These are phyloP conservation scores for Zapus hudsonius DNA, from an alignment of 2,113 vertebrate genomes.

Conservation along the genomic window DNA sequence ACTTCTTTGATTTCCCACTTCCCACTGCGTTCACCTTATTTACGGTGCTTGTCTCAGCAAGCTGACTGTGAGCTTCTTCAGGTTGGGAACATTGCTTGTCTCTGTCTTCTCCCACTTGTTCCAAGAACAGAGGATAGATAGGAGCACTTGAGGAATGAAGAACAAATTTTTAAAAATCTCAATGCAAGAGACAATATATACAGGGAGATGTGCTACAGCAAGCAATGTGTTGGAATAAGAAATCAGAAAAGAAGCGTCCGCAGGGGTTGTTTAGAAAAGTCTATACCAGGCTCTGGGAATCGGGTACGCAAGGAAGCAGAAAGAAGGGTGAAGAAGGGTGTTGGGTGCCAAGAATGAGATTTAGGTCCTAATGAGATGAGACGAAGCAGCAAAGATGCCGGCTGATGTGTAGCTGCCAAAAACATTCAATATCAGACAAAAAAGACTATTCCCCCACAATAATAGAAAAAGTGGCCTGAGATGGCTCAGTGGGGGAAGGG, in stretches of 20 bases:
- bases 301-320: background rate
- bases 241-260: background rate
- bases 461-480: too few relatives aligned
- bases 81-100: background rate
- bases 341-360: rapidly evolving
- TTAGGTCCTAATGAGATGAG: background rate
- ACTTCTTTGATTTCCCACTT: background rate
- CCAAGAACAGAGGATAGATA: background rate
- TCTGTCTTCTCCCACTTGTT: background rate
- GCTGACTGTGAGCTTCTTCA: background rate
- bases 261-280: background rate
- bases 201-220: background rate
- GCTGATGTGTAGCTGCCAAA: background rate
- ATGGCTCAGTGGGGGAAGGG: too few relatives aligned
- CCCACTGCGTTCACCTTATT: background rate
- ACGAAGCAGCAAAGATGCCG: background rate
- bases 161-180: background rate
- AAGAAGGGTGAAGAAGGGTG: background rate
- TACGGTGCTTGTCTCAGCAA: background rate
- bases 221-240: background rate
- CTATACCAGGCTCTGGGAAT: background rate
- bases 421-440: background rate
- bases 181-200: background rate
- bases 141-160: background rate
- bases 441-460: background rate